These are phyloP conservation scores for Thermophis baileyi DNA, from an alignment of 2,113 vertebrate species.

Conservation along the genomic window DNA sequence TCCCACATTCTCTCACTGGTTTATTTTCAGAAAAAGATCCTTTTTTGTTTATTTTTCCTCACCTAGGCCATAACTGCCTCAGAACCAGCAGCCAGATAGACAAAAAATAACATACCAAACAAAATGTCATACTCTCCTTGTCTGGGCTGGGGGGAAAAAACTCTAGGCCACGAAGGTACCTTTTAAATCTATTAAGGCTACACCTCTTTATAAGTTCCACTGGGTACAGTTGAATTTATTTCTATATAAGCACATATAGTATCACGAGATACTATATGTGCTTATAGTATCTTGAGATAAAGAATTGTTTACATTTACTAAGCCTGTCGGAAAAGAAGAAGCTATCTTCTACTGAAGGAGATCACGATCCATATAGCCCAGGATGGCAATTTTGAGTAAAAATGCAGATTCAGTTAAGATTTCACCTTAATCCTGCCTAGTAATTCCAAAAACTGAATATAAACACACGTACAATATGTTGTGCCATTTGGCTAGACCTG, in stretches of 20 bases:
- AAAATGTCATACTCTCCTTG: neutral
- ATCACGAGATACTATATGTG: too few relatives aligned
- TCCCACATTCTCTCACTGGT: conserved; percentile 57
- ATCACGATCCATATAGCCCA: neutral
- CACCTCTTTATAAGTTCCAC: neutral
- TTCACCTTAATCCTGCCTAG: neutral
- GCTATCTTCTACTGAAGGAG: neutral
- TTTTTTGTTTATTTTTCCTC: conserved; percentile 38
- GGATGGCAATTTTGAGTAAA: neutral
- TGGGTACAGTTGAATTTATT: neutral
- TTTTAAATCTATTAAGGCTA: rapidly evolving
- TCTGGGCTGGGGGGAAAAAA: neutral
- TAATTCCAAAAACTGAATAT: neutral
- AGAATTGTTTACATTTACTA: neutral
- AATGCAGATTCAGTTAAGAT: neutral
- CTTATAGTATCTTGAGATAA: too few relatives aligned
- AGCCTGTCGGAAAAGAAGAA: neutral
- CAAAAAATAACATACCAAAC: neutral
- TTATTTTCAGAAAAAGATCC: conserved; percentile 43
- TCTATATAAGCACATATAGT: neutral
- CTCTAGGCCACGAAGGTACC: neutral
- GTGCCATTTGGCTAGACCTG: neutral
- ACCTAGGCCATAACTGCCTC: conserved; percentile 41
- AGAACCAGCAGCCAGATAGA: conserved; percentile 22
- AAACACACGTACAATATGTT: neutral